Percentiles rank a stretch among this genome's conserved stretches.
Conservation (phyloP, 2,888 invertebrate genomes). For the Drosophila greeni region DNA sequence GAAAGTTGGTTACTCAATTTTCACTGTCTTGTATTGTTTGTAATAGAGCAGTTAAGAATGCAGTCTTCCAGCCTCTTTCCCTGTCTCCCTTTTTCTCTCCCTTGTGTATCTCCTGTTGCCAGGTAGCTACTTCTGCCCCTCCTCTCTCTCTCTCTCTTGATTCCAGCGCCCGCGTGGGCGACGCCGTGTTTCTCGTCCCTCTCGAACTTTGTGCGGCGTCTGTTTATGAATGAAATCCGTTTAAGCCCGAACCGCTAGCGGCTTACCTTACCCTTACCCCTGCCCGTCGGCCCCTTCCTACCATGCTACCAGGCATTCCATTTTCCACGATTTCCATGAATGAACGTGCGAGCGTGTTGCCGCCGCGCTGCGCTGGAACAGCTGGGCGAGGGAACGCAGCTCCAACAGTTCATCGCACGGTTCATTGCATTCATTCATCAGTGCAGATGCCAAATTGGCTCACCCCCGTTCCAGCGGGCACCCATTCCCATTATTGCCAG, state of each 20-base stretch:
- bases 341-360: constrained; percentile 26
- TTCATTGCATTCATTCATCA: constrained; percentile 53
- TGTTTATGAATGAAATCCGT: constrained; percentile 67
- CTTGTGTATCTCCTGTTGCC: constrained; percentile 15
- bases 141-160: background rate
- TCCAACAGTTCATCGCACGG: constrained; percentile 30
- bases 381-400: constrained; percentile 16
- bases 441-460: constrained; percentile 49
- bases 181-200: background rate
- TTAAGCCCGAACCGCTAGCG: constrained; percentile 36
- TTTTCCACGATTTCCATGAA: constrained; percentile 36
- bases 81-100: constrained; percentile 48
- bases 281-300: background rate
- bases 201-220: constrained; percentile 57
- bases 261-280: constrained; percentile 15
- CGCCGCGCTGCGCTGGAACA: constrained; percentile 1
- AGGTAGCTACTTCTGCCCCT: constrained; percentile 21
- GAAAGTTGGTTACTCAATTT: background rate
- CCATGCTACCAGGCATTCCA: constrained; percentile 7
- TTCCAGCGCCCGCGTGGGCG: constrained; percentile 24
- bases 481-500: constrained; percentile 4
- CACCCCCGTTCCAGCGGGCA: constrained; percentile 6
- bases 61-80: constrained; percentile 40
- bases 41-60: constrained; percentile 68
- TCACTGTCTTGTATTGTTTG: constrained; percentile 27